A percentile compares a stretch with the other conserved stretches of the same genome.
Evolutionary conservation across 2,113 vertebrate genomes (phyloP).

Genomic region (Pelecanus crispus): DNA sequence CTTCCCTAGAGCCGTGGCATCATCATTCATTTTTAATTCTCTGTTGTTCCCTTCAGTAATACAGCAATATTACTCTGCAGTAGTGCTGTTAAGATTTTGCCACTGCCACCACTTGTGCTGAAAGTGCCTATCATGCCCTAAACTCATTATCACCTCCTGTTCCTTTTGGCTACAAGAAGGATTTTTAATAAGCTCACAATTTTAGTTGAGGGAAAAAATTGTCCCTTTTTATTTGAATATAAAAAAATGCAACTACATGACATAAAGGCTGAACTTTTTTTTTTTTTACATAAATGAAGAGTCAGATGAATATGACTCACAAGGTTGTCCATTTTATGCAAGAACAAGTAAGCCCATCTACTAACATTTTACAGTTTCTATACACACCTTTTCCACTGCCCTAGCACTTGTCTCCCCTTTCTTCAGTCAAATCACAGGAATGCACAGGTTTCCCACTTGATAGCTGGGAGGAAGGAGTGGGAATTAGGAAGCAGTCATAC

Average conservation of each 20-base stretch:
- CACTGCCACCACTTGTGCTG: not conserved
- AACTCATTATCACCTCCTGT: not conserved
- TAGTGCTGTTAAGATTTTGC: not conserved
- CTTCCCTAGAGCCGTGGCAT: not conserved
- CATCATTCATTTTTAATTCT: not conserved
- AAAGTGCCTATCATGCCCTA: not conserved
- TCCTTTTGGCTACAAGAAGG: not conserved
- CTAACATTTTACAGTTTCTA: not conserved
- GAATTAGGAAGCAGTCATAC: not conserved
- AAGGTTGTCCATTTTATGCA: not conserved
- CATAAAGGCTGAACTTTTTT: not conserved
- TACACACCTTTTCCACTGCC: not conserved
- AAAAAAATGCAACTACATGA: not conserved
- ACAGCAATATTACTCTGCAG: not conserved
- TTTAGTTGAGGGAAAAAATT: not conserved
- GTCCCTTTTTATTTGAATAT: not conserved
- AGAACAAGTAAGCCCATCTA: not conserved
- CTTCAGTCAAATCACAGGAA: not conserved
- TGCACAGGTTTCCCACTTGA: not conserved
- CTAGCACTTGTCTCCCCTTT: not conserved
- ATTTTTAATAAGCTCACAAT: not conserved
- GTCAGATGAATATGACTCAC: not conserved
- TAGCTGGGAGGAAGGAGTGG: not conserved
- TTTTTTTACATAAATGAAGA: not conserved
- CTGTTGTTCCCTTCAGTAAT: not conserved